Evolutionary conservation across 1,140 invertebrate species (phyloP), one percentile per base, ranked within the genome.

Genomic region (Babylonia areolata): DNA sequence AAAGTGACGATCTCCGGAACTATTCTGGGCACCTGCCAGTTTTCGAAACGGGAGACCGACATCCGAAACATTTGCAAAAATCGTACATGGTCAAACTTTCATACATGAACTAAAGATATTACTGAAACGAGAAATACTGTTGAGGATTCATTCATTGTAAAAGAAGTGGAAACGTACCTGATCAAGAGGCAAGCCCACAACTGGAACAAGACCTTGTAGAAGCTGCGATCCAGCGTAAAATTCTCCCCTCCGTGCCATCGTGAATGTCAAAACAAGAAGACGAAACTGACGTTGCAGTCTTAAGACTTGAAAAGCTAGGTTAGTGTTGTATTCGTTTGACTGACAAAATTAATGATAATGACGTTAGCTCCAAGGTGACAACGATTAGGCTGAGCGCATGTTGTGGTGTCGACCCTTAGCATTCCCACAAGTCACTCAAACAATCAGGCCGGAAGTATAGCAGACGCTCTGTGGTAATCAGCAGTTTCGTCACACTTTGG

Each of bases 171-270:
- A 51, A 12, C 46, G 40, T 40, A 77, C 75, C 75, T 77, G 75
- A 77, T 77, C 39, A 28, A 77, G 75, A 20, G 75, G 75, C 0
- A 77, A 40, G 40, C 39, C 75, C 33, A 77, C 73, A 23, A 77
- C 75, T 77, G 75, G 75, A 77, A 77, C 75, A 77, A 77, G 35
- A 0, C 35, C 37, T 37, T 77, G 12, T 9, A 77, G 28, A 17
- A 77, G 75, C 35, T 40, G 35, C 9, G 75, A 77, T 77, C 75
- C 75, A 40, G 75, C 75, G 75, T 77, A 77, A 77, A 77, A 77
- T 77, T 77, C 75, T 40, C 75, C 75, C 28, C 39, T 77, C 35
- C 35, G 11, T 11, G 35, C 75, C 75, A 77, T 77, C 40, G 33
- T 73, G n/a, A 28, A 35, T 42, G 17, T 40, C 37, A 35, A 77